phyloP scores from a whole-genome alignment of 1,140 invertebrate species.

The Sycophila sp. region DNA sequence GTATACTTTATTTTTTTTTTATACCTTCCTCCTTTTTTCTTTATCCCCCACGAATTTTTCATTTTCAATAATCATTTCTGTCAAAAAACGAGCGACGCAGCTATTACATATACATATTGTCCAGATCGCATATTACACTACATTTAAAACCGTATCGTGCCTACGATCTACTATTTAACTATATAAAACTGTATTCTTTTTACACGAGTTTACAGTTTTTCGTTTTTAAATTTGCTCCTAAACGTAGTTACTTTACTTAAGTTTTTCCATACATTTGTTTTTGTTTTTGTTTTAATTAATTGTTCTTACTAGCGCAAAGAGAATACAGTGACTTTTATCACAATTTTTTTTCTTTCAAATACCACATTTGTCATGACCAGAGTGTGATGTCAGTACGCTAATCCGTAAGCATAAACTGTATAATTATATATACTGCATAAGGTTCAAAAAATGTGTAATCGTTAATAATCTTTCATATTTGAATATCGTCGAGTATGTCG shows the following conservation, averaged over 20 bases:
- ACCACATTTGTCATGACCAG: constrained; percentile 33
- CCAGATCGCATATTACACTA: constrained; percentile 28
- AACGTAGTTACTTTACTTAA: background rate
- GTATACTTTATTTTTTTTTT: background rate
- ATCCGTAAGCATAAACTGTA: constrained; percentile 34
- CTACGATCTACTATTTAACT: constrained; percentile 28
- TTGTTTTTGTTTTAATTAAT: background rate
- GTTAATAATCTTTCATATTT: background rate
- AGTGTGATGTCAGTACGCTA: constrained; percentile 31
- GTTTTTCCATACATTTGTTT: background rate
- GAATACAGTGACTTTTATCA: constrained; percentile 33
- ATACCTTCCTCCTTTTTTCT: constrained; percentile 8
- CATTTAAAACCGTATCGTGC: constrained; percentile 12
- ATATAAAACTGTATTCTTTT: constrained; percentile 29
- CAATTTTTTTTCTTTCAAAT: constrained; percentile 39
- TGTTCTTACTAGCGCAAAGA: background rate
- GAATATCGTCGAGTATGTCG: background rate
- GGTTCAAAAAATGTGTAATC: constrained; percentile 1
- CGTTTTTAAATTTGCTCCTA: background rate
- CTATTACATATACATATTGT: constrained; percentile 36
- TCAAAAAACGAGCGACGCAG: background rate
- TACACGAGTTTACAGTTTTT: constrained; percentile 16
- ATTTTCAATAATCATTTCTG: too few species aligned
- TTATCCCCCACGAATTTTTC: background rate
- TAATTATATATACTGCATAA: constrained; percentile 25